phyloP scores from a whole-genome alignment of 2,113 vertebrate species.

The Ia io region DNA sequence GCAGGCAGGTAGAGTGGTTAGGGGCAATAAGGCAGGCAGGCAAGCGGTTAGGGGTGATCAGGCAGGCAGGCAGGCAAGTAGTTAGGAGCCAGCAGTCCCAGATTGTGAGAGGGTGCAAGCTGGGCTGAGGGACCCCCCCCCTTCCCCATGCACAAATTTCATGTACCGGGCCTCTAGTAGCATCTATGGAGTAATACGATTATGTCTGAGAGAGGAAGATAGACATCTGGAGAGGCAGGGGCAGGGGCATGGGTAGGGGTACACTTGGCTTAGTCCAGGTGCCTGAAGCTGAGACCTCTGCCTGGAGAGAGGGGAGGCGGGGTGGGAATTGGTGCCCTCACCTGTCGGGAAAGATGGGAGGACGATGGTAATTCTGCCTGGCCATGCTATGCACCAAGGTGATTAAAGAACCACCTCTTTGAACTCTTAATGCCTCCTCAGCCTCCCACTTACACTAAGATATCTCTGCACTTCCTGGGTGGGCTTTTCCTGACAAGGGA shows the following conservation, averaged over 20 bases:
- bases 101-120: no score
- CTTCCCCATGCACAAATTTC: no score
- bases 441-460: background rate
- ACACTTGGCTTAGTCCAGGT: background rate
- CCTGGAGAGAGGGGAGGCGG: background rate
- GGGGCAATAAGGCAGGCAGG: no score
- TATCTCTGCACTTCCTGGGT: background rate
- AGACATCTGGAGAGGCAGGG: background rate
- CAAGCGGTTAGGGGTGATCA: no score
- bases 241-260: background rate
- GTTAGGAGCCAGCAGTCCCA: no score
- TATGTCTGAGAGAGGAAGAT: background rate
- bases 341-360: background rate
- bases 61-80: no score
- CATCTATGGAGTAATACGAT: rapidly evolving
- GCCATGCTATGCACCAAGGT: rapidly evolving
- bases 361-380: background rate
- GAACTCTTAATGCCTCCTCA: background rate
- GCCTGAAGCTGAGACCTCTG: background rate
- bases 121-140: no score
- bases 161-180: background rate
- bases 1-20: no score
- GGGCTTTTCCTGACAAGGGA: background rate
- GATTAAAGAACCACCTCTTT: background rate
- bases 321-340: background rate